Evolutionary conservation across 2,888 invertebrate species (phyloP), one percentile per base, ranked within the genome.

Genomic region (Coronaproctus castanopsis): DNA sequence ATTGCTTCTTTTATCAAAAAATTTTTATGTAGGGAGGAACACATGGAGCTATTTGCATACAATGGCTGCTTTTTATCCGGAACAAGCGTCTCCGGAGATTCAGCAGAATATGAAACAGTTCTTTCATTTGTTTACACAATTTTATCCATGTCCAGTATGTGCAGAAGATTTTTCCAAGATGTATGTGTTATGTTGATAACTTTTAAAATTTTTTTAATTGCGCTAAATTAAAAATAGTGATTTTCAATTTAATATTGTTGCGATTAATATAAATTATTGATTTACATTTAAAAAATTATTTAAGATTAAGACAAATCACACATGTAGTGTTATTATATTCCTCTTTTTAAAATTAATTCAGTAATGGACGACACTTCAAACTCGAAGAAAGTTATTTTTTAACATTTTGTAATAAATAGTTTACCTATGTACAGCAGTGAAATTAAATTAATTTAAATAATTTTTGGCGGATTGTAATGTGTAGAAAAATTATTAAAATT

Each of bases 1-100:
- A n/a, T n/a, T n/a, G n/a, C n/a, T n/a, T n/a, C n/a, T n/a, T n/a
- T n/a, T n/a, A n/a, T n/a, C n/a, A n/a, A n/a, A n/a, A n/a, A n/a
- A n/a, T n/a, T n/a, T n/a, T n/a, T n/a, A n/a, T n/a, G n/a, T 57
- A 70, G 81, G 80, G 1, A 77, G 79, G 2, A 79, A 80, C 57
- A 87, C 96, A 2, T 98, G 98, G 98, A 82, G 87, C 3, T 81
- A 97, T 65, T 76, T 98, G 2, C 98, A 98, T 70, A 89, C 97
- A 0, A 92, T 97, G 82, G 93, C 92, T 2, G 89, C 93, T 0
- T 88, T 91, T 71, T 98, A 84, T 73, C 93, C 97, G 0, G 82
- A 85, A 2, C 78, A 80, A 65, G 96, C 98, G 0, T 78, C 80
- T 0, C 72, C 72, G 3, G 72, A 77, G 52, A 80, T 93, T 66